Conservation (phyloP, 1,140 invertebrate species). For the Zaprionus vittiger region DNA sequence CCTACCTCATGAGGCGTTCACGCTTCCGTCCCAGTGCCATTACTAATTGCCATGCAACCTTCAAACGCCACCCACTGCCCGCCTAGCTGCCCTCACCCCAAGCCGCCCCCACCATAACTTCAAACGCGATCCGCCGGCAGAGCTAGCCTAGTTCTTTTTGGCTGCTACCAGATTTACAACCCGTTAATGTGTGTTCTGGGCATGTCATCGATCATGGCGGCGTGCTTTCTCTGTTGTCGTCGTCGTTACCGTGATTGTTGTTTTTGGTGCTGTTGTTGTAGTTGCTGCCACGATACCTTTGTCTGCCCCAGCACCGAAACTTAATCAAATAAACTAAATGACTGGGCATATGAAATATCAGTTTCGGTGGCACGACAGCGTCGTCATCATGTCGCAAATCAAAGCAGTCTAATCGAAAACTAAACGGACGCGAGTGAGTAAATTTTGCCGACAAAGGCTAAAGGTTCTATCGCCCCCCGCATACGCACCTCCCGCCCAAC, state of each 20-base stretch:
- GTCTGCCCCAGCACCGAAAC: slow-evolving; percentile 51
- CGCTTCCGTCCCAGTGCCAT: slow-evolving; percentile 37
- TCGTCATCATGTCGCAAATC: slow-evolving; percentile 77
- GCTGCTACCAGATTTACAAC: slow-evolving; percentile 75
- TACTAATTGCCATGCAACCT: slow-evolving; percentile 80
- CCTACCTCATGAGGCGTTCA: slow-evolving; percentile 14
- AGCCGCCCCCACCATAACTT: slow-evolving; percentile 8
- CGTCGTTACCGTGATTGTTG: slow-evolving; percentile 32
- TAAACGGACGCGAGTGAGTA: slow-evolving; percentile 73
- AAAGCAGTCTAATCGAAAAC: slow-evolving; percentile 81
- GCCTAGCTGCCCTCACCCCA: slow-evolving; percentile 7
- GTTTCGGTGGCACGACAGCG: slow-evolving; percentile 49
- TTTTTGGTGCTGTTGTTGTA: slow-evolving; percentile 13
- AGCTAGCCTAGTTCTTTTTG: slow-evolving; percentile 54
- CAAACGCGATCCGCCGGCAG: slow-evolving; percentile 57
- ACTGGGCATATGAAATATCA: slow-evolving; percentile 71
- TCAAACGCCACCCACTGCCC: slow-evolving; percentile 55
- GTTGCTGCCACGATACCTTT: slow-evolving; percentile 6
- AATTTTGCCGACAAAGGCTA: slow-evolving; percentile 79
- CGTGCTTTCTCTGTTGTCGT: slow-evolving; percentile 65
- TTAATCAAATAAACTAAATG: slow-evolving; percentile 81
- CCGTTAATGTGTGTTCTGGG: slow-evolving; percentile 75
- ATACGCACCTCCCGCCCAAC: neutral
- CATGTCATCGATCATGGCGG: slow-evolving; percentile 80
- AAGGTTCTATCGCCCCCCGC: slow-evolving; percentile 25